Evolutionary conservation across 37 sponge, comb jelly and placozoan species (phyloP), one percentile per base, ranked within the genome.

Genomic region (Halichondria panicea): DNA sequence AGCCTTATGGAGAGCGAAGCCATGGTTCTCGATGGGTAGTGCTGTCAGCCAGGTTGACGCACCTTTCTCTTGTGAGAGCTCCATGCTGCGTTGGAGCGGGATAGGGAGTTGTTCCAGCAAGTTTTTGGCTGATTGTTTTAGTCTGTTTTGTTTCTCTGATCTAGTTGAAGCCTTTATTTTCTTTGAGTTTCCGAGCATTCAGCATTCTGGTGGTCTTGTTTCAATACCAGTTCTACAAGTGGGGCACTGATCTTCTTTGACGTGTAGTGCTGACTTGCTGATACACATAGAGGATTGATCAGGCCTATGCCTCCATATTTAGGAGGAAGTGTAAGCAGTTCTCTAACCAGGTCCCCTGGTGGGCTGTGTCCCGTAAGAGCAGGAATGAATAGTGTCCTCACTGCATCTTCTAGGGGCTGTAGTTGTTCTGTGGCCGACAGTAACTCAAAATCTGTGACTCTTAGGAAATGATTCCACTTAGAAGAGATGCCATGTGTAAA

Each of bases 31-130:
- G 25, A 63, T 56, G 34, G 76, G 76, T 15, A 75, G 76, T 30
- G 42, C 19, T 34, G 76, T 56, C 25, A 75, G 76, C 76, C 76
- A 75, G 24, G 64, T 56, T 36, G 76, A 75, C 13, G 76, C 63
- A 30, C 64, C 76, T n/a, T 63, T 61, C 30, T 75, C 76, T 32
- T 77, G 63, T 25, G 74, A 52, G 6, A 57, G 43, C 21, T 72
- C 74, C 59, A 72, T 52, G 42, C 27, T 40, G 18, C 74, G 59
- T 57, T 72, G 34, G 4, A 58, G 56, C 7, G 32, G 25, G 40
- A 4, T 22, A 21, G 59, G 41, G 1, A 57, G 43, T 6, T 57
- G 3, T 40, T 57, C 25, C 22, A 58, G 35, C 3, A 72, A 2
- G 25, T 13, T 19, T 11, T 72, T 38, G 4, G 59, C 74, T 24